Conservation (phyloP, 2,797 vertebrate species). For the Phrynocephalus vlangalii region DNA sequence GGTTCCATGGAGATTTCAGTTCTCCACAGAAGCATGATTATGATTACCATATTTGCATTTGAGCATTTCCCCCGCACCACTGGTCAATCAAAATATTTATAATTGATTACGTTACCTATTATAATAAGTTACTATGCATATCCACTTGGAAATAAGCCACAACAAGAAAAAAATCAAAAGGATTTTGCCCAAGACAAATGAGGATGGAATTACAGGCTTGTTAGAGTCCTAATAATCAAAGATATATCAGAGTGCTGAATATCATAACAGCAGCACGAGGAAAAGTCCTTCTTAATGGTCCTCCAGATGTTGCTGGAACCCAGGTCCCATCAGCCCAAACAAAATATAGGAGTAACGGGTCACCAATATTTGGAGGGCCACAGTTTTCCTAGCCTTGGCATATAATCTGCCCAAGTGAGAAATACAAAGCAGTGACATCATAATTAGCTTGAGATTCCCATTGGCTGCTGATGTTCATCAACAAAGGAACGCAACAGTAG, state of each 20-base stretch:
- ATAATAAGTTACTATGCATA: neutral
- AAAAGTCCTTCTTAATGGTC: neutral
- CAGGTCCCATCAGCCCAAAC: neutral
- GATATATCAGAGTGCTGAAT: too few relatives aligned
- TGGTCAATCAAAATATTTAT: neutral
- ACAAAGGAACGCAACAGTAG: conserved; percentile 5
- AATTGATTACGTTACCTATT: neutral
- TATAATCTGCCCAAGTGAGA: conserved; percentile 26
- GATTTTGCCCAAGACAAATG: neutral
- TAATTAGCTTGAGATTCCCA: conserved; percentile 29
- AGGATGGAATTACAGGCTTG: neutral
- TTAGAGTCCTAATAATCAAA: neutral
- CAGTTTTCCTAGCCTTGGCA: neutral
- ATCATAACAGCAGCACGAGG: neutral
- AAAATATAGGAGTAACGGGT: too few relatives aligned
- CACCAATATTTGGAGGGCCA: neutral
- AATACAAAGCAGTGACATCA: conserved; percentile 42
- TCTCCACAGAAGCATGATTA: neutral
- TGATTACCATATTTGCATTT: neutral
- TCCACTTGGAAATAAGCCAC: neutral
- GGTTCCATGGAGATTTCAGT: neutral
- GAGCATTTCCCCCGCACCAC: neutral
- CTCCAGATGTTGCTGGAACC: neutral
- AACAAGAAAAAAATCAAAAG: neutral
- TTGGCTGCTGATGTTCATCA: conserved; percentile 28